These are phyloP conservation scores for Odocoileus hemionus DNA, from an alignment of 2,113 vertebrate genomes.

Conservation along the genomic window DNA sequence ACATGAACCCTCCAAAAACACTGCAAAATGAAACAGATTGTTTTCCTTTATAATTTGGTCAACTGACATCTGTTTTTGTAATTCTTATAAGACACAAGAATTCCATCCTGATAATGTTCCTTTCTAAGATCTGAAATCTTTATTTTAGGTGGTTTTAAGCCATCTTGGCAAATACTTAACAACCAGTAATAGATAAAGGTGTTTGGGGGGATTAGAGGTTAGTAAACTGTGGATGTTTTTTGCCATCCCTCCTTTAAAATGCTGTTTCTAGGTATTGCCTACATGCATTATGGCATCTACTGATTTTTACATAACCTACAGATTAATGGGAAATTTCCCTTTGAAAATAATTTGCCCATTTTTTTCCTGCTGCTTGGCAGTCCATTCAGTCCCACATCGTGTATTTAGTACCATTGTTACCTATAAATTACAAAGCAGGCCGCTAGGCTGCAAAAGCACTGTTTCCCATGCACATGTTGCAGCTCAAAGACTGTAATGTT, in stretches of 20 bases:
- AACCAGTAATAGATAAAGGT: not conserved
- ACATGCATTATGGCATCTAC: not conserved
- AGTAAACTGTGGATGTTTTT: not conserved
- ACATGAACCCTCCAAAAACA: conserved; percentile 59
- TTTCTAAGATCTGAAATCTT: conserved; percentile 57
- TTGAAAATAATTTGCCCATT: conserved; percentile 32
- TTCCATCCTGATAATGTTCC: conserved; percentile 37
- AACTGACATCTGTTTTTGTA: conserved; percentile 40
- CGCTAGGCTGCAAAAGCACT: conserved; percentile 56
- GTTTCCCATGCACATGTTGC: conserved; percentile 78
- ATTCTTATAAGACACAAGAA: conserved; percentile 32
- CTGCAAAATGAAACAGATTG: conserved; percentile 61
- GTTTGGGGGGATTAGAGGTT: not conserved
- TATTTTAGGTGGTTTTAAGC: conserved; percentile 47
- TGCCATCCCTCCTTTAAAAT: not conserved
- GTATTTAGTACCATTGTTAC: conserved; percentile 75
- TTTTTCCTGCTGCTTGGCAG: conserved; percentile 63
- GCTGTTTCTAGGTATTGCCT: not conserved
- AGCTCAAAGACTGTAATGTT: conserved; percentile 77
- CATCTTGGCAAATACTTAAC: not conserved
- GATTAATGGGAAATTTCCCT: conserved; percentile 52
- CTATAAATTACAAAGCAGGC: conserved; percentile 66
- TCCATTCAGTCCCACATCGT: conserved; percentile 60
- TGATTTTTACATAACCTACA: conserved; percentile 26
- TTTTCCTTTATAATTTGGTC: conserved; percentile 60